Conservation (phyloP, 2,888 invertebrate species). For the Caenorhabditis doughertyi region DNA sequence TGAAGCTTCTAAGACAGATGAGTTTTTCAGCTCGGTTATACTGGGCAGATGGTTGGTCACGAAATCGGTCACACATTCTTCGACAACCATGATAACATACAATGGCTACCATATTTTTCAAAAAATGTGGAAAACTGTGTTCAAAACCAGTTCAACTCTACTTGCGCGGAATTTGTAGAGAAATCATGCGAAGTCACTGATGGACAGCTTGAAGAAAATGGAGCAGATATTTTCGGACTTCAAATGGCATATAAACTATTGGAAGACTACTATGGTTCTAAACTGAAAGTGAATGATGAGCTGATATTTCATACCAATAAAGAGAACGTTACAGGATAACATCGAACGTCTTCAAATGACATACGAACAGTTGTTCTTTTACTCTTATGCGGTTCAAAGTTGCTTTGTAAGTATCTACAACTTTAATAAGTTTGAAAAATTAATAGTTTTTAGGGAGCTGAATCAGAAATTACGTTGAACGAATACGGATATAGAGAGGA, state of each 20-base stretch:
- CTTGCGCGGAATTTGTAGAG: slow-evolving; percentile 17
- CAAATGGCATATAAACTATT: slow-evolving; percentile 21
- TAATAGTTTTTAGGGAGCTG: too few relatives aligned
- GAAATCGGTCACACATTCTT: slow-evolving; percentile 26
- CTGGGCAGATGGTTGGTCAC: slow-evolving; percentile 1
- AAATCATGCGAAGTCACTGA: background rate
- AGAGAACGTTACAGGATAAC: background rate
- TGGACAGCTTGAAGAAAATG: slow-evolving; percentile 11
- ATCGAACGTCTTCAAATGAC: background rate
- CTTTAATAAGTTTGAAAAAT: too few relatives aligned
- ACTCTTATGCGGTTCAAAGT: background rate
- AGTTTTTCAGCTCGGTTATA: slow-evolving; percentile 16
- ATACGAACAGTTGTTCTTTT: slow-evolving; percentile 10
- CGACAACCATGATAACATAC: background rate
- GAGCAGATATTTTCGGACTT: slow-evolving; percentile 10
- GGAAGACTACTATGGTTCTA: background rate
- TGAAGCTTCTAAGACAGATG: too few relatives aligned
- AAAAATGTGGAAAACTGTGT: background rate
- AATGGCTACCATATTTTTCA: background rate
- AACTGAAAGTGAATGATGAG: background rate
- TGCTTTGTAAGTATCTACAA: slow-evolving; percentile 1
- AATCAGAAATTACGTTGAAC: background rate
- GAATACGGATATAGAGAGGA: background rate
- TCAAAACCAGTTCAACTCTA: slow-evolving; percentile 14
- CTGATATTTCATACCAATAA: too few relatives aligned